Evolutionary conservation across 2,888 invertebrate species (phyloP).

Genomic region (Leucophenga montana): DNA sequence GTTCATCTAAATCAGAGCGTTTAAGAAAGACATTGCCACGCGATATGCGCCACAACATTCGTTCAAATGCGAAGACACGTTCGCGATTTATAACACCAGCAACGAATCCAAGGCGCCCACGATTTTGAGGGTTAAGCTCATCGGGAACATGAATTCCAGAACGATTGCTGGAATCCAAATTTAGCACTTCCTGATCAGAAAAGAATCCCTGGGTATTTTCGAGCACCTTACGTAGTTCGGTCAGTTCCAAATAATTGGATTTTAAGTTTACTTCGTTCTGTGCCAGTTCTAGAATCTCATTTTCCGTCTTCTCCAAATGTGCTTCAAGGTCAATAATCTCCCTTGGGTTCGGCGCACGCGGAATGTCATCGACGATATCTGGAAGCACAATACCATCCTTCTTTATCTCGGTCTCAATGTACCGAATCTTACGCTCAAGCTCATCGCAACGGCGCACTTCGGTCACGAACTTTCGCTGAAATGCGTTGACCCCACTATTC

Average conservation of each 20-base stretch:
- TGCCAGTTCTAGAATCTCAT: conserved; percentile 94
- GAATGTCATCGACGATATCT: conserved; percentile 79
- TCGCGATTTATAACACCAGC: conserved; percentile 90
- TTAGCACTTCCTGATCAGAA: conserved; percentile 72
- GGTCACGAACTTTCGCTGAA: conserved; percentile 89
- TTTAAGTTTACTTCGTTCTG: conserved; percentile 95
- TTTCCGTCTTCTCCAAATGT: conserved; percentile 96
- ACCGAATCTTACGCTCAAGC: conserved; percentile 86
- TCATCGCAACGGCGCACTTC: conserved; percentile 90
- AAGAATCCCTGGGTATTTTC: conserved; percentile 86
- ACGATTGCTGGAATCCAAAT: conserved; percentile 79
- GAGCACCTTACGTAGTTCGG: conserved; percentile 92
- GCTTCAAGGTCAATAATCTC: conserved; percentile 88
- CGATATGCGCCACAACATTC: conserved; percentile 91
- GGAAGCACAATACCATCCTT: conserved; percentile 84
- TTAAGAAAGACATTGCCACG: conserved; percentile 91
- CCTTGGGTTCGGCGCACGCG: conserved; percentile 83
- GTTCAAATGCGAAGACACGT: conserved; percentile 87
- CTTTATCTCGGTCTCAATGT: conserved; percentile 86
- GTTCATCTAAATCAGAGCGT: conserved; percentile 84
- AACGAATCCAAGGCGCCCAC: conserved; percentile 80
- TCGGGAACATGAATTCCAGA: conserved; percentile 77
- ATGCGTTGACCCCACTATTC: conserved; percentile 85
- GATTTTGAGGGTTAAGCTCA: conserved; percentile 64
- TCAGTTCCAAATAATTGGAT: conserved; percentile 93